A percentile compares a stretch with the other conserved stretches of the same genome.
Conservation (phyloP, 2,797 vertebrate species). For the Aselliscus stoliczkanus region DNA sequence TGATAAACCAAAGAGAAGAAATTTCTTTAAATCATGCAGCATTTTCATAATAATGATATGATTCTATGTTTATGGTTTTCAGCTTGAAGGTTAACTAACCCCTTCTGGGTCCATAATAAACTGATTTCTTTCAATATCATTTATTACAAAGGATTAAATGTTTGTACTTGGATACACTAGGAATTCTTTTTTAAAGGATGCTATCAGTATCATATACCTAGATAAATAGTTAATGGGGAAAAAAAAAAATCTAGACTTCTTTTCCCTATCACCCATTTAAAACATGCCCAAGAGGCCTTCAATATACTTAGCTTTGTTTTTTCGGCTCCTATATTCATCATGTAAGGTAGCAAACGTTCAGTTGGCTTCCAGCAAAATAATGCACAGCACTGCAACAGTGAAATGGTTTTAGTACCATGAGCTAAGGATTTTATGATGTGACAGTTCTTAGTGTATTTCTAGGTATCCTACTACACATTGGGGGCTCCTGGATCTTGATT, state of each 20-base stretch:
- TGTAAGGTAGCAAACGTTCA: not conserved
- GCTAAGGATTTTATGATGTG: not conserved
- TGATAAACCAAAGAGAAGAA: not conserved
- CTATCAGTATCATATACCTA: not conserved
- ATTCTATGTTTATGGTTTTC: not conserved
- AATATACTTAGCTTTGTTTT: constrained; percentile 29
- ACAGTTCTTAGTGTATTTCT: not conserved
- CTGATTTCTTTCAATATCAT: not conserved
- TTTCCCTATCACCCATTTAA: not conserved
- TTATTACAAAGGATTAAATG: not conserved
- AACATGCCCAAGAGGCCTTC: not conserved
- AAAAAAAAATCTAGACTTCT: not conserved
- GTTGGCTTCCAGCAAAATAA: not conserved
- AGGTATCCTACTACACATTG: not conserved
- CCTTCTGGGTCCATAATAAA: not conserved
- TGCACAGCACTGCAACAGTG: not conserved
- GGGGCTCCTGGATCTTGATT: not conserved
- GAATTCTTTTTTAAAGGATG: not conserved
- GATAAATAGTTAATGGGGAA: not conserved
- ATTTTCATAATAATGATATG: not conserved
- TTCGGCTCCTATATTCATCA: constrained; percentile 21
- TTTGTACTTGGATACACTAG: not conserved
- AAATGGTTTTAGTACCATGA: not conserved
- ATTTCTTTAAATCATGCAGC: not conserved
- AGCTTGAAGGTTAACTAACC: not conserved